Base-by-base conservation (phyloP, 1,140 invertebrate genomes). In the Solenopsis invicta region DNA sequence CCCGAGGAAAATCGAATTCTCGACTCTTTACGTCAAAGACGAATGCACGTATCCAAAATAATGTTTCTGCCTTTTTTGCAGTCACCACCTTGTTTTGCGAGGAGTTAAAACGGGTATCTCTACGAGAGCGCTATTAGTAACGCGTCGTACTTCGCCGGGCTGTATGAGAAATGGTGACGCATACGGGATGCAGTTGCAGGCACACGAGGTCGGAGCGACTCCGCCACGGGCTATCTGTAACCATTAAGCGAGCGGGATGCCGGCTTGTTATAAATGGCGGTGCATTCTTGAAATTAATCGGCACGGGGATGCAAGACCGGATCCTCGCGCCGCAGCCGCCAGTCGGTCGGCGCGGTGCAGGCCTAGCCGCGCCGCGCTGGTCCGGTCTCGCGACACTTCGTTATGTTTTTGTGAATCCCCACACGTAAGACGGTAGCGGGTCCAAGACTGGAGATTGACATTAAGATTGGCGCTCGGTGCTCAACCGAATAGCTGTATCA, bases 361-460 rank as follows among this genome's bases (percentile, higher is more conserved):
- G 37, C 29, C 45, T 24, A 5, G 29, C 54, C 21, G 56, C 41
- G 41, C 41, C 41, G 41, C 21, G 48, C 13, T 2, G 54, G 54
- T 54, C 37, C 37, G 18, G 59, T 52, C 61, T 29, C 52, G 59
- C 59, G 72, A 77, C 50, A 74, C 67, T 89, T 89, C 80, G 67
- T 92, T 88, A 87, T 81, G 80, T 92, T 89, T 89, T 87, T 75
- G 77, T 86, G 66, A 69, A 85, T 78, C 84, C 34, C 37, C 37
- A 91, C 37, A 91, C 93, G 92, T 93, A 93, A 93, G 90, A 94
- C 93, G 72, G 92, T 94, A 93, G 93, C 93, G 12, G 74, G 67
- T 71, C 81, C 64, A 72, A 59, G 24, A 71, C 77, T 69, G 74
- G 56, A 87, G 86, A 93, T 93, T 93, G 85, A 87, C 91, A 92